These are phyloP conservation scores for Limnephilus rhombicus DNA, from an alignment of 2,888 invertebrate genomes.

Conservation along the genomic window DNA sequence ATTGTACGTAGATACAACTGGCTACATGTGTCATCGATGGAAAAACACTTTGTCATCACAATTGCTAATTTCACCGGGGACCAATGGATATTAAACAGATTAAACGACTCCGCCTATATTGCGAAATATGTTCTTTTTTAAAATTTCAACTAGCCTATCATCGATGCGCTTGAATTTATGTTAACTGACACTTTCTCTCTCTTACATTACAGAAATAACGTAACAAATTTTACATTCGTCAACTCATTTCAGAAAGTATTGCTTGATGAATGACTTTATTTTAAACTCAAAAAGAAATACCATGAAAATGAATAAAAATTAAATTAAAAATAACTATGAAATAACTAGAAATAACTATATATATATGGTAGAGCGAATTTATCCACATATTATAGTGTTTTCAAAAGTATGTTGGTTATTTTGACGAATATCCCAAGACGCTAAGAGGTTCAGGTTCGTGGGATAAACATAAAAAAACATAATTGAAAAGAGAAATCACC, in stretches of 20 bases:
- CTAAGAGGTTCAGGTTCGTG: too few relatives aligned
- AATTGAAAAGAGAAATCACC: too few relatives aligned
- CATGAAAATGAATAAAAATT: too few relatives aligned
- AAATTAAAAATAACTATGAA: too few relatives aligned
- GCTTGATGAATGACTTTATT: not conserved
- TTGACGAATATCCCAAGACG: too few relatives aligned
- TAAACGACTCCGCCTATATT: not conserved
- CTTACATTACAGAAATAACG: too few relatives aligned
- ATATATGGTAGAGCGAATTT: not conserved
- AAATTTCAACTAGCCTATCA: not conserved
- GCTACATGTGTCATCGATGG: slow-evolving; percentile 37
- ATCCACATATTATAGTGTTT: not conserved
- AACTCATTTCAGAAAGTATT: not conserved
- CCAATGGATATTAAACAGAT: slow-evolving; percentile 6
- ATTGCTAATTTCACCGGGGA: slow-evolving; percentile 22
- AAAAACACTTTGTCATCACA: slow-evolving; percentile 34
- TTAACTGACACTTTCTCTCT: not conserved
- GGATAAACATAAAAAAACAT: too few relatives aligned
- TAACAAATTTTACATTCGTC: not conserved
- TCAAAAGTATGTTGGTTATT: too few relatives aligned
- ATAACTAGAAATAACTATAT: too few relatives aligned
- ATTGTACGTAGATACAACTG: slow-evolving; percentile 4
- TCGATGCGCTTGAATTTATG: not conserved
- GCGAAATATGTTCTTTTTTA: not conserved
- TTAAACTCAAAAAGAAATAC: not conserved